Evolutionary conservation across 2,797 vertebrate genomes (phyloP), one percentile per base, ranked within the genome.

Genomic region (Tenualosa thibaudeaui): DNA sequence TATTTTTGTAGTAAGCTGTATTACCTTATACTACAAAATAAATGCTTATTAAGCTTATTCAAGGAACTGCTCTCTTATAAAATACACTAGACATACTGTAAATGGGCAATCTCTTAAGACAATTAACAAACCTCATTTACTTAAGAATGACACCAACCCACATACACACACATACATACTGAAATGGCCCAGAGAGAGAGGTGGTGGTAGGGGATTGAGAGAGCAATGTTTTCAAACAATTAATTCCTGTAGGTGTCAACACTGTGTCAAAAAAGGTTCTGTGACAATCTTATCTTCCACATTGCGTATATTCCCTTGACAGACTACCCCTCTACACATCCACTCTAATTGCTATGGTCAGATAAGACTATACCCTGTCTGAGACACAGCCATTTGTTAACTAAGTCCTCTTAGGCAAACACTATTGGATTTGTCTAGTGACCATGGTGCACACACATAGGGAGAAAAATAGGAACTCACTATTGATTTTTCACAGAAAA

Each of bases 201-300:
- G 9, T 9, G 31, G 31, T 31, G 0, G 31, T 31, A 1, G 31
- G 31, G 31, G 31, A 31, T 31, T 31, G 31, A 56, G 54, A 5
- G 15, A 19, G 54, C 54, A 85, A 37, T 65, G 82, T 84, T 51
- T 60, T 82, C 83, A 85, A 81, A 85, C 89, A 89, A 91, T 90
- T 89, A 91, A 93, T 92, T 88, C 87, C 86, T 85, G 89, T 81
- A 85, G 90, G 89, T 90, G 90, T 92, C 90, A 91, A 85, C 85
- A 54, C 87, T 82, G 82, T 88, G 91, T 93, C 92, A 94, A 93
- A 92, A 89, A 87, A 85, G 84, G 88, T 37, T 78, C 82, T 87
- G 78, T 87, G 83, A 81, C 84, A 54, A 17, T 71, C 91, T 92
- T 94, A 94, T 94, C 93, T 92, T 85, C 81, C 40, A 53, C 49